Percentiles rank a stretch among this genome's conserved stretches.
phyloP scores from a whole-genome alignment of 2,888 invertebrate species.

The Pogonocherus hispidulus region DNA sequence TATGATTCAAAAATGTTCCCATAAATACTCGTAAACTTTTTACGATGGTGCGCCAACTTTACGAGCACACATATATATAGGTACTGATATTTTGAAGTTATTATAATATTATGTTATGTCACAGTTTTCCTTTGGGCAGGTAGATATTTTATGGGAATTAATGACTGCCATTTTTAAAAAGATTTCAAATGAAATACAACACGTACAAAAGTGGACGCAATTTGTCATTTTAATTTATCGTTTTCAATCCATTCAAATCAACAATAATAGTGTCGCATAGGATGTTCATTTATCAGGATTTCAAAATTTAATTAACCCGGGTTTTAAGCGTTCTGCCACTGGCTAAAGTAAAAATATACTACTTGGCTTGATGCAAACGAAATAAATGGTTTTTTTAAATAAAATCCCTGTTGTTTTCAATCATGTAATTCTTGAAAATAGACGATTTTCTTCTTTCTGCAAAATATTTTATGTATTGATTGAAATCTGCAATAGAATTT shows the following conservation, averaged over 20 bases:
- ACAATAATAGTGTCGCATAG: constrained; percentile 8
- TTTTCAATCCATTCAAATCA: constrained; percentile 27
- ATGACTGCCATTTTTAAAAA: constrained; percentile 15
- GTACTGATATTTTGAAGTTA: neutral
- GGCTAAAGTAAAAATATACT: neutral
- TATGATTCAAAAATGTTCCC: too few species aligned
- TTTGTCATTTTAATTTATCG: constrained; percentile 35
- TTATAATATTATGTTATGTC: neutral
- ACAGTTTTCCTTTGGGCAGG: neutral
- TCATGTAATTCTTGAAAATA: too few species aligned
- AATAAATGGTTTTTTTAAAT: too few species aligned
- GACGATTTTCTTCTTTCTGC: too few species aligned
- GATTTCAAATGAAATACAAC: constrained; percentile 11
- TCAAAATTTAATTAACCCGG: neutral
- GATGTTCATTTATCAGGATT: constrained; percentile 1
- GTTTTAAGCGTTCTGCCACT: neutral
- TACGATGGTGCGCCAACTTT: too few species aligned
- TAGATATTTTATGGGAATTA: constrained; percentile 20
- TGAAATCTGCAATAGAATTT: too few species aligned
- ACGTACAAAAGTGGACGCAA: constrained; percentile 18
- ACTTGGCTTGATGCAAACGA: too few species aligned
- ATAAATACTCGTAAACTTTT: too few species aligned
- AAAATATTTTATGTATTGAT: too few species aligned
- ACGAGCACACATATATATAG: too few species aligned
- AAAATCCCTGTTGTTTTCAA: too few species aligned